Evolutionary conservation across 2,797 vertebrate genomes (phyloP).

Genomic region (Hippocampus kuda): DNA sequence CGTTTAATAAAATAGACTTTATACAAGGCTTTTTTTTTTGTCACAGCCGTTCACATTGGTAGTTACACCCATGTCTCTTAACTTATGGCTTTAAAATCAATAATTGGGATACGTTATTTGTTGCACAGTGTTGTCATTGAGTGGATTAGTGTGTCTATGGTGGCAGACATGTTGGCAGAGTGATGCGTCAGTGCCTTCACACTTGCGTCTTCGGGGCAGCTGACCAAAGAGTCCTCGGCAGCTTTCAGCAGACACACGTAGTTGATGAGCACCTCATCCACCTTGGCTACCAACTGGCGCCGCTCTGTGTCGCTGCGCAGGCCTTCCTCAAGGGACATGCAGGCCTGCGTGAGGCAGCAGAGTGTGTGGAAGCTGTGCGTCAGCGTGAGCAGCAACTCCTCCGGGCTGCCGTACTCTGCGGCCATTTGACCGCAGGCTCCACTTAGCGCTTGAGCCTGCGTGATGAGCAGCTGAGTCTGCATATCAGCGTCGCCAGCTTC

Average conservation of each 20-base stretch:
- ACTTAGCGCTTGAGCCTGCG: slow-evolving; percentile 83
- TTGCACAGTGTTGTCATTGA: slow-evolving; percentile 86
- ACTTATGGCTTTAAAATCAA: slow-evolving; percentile 97
- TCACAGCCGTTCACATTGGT: slow-evolving; percentile 78
- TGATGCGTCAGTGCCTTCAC: slow-evolving; percentile 82
- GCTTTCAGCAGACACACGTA: slow-evolving; percentile 83
- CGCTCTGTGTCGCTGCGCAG: slow-evolving; percentile 73
- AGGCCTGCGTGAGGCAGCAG: slow-evolving; percentile 87
- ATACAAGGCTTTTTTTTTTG: slow-evolving; percentile 71
- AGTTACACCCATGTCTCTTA: slow-evolving; percentile 66
- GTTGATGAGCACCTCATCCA: slow-evolving; percentile 80
- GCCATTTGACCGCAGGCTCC: slow-evolving; percentile 85
- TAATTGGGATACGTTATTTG: slow-evolving; percentile 76
- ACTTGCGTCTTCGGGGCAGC: slow-evolving; percentile 72
- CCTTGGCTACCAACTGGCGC: slow-evolving; percentile 77
- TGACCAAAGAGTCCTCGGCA: slow-evolving; percentile 76
- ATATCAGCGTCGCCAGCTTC: slow-evolving; percentile 66
- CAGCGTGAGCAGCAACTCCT: slow-evolving; percentile 86
- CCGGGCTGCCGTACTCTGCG: slow-evolving; percentile 77
- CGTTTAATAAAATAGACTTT: slow-evolving; percentile 93
- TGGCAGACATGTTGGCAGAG: slow-evolving; percentile 83
- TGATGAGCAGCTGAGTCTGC: slow-evolving; percentile 76
- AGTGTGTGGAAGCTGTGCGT: slow-evolving; percentile 91
- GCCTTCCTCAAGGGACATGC: slow-evolving; percentile 84
- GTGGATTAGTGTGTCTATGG: slow-evolving; percentile 86